Conservation (phyloP, 2,797 vertebrate species). For the Babyrousa celebensis region DNA sequence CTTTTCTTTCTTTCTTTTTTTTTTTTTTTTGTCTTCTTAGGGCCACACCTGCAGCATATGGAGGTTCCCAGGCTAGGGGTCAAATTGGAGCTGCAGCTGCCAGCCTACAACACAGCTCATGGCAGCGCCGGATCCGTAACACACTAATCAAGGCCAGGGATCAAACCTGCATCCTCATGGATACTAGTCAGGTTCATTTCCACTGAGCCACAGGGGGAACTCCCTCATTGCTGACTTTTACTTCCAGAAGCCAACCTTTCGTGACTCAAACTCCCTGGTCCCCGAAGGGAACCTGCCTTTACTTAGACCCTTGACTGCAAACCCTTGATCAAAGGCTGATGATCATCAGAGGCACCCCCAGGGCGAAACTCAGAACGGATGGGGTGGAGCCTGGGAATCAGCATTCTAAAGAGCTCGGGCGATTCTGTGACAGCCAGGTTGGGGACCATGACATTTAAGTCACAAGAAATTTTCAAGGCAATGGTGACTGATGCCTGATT, state of each 20-base stretch:
- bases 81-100: too few species aligned
- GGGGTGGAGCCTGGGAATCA: not conserved
- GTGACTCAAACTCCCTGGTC: not conserved
- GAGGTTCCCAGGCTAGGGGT: too few species aligned
- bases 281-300: fast-evolving
- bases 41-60: too few species aligned
- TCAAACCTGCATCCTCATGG: too few species aligned
- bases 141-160: too few species aligned
- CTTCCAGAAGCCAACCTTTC: not conserved
- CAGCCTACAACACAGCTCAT: too few species aligned
- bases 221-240: not conserved
- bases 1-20: not conserved
- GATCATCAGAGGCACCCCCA: not conserved
- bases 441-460: not conserved
- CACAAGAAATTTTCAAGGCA: not conserved
- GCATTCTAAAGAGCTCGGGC: not conserved
- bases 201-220: not conserved
- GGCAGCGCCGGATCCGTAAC: too few species aligned
- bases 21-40: too few species aligned
- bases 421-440: not conserved
- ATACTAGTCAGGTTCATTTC: too few species aligned
- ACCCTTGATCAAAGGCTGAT: not conserved
- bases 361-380: not conserved
- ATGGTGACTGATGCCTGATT: not conserved
- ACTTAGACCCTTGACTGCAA: not conserved